Percentiles rank a stretch among this genome's conserved stretches.
Evolutionary conservation across 2,113 vertebrate species (phyloP).

Genomic region (Ptychochromis oligacanthus): DNA sequence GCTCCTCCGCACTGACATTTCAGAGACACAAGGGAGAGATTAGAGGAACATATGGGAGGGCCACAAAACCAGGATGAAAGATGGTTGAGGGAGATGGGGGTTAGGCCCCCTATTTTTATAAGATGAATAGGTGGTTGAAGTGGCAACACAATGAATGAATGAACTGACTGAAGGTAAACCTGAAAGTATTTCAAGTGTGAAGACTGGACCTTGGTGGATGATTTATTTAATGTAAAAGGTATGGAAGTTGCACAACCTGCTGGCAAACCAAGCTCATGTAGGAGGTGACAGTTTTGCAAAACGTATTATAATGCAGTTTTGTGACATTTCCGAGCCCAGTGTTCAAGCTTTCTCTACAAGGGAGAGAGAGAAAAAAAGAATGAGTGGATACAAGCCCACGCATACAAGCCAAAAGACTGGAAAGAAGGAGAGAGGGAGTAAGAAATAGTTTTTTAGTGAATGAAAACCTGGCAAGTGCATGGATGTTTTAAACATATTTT

Average conservation of each 20-base stretch:
- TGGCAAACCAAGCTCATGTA: background rate
- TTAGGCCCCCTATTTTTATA: constrained; percentile 69
- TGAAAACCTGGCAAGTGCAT: constrained; percentile 34
- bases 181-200: constrained; percentile 23
- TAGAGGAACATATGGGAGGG: constrained; percentile 73
- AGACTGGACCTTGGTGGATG: background rate
- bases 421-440: background rate
- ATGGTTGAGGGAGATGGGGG: constrained; percentile 71
- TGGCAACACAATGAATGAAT: constrained; percentile 51
- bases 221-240: constrained; percentile 41
- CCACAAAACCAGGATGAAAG: constrained; percentile 71
- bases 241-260: background rate
- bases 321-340: background rate
- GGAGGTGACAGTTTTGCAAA: constrained; percentile 19
- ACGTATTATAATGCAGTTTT: constrained; percentile 1
- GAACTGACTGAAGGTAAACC: constrained; percentile 46
- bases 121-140: constrained; percentile 60
- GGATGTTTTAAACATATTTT: constrained; percentile 49
- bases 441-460: constrained; percentile 28
- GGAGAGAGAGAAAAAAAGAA: background rate
- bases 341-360: background rate
- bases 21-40: constrained; percentile 76
- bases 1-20: constrained; percentile 73
- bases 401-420: background rate
- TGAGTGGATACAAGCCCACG: constrained; percentile 3